phyloP scores from a whole-genome alignment of 2,113 vertebrate species.

The Dromaius novaehollandiae region DNA sequence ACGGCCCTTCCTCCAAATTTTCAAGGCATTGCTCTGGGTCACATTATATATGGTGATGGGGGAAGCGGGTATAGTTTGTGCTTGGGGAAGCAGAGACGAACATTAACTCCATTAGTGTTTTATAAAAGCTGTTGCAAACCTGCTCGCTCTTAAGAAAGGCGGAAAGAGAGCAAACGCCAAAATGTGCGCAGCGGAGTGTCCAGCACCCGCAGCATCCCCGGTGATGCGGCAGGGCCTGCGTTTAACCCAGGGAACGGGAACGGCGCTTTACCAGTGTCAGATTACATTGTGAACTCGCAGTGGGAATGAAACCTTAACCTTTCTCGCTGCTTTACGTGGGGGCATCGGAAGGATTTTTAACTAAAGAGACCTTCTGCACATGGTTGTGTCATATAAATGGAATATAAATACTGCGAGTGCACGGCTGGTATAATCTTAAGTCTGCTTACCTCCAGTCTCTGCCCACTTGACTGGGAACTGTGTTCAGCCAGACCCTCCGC shows the following conservation, averaged over 20 bases:
- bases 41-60: neutral
- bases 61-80: neutral
- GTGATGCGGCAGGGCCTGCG: neutral
- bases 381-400: neutral
- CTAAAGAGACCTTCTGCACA: conserved; percentile 32
- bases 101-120: neutral
- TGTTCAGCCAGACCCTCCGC: neutral
- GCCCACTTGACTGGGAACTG: neutral
- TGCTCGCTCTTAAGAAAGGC: neutral
- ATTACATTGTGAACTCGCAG: accelerated
- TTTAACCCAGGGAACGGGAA: neutral
- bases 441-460: neutral
- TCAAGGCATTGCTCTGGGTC: neutral
- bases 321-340: neutral
- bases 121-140: neutral
- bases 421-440: neutral
- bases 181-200: neutral
- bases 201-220: neutral
- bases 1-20: conserved; percentile 24
- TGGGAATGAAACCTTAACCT: neutral
- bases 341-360: conserved; percentile 2
- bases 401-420: neutral
- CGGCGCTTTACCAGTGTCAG: neutral
- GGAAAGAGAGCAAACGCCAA: neutral
- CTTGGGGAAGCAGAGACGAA: neutral